Percentiles rank a stretch among this genome's conserved stretches.
Evolutionary conservation across 2,888 invertebrate genomes (phyloP).

Genomic region (Dioctria linearis): DNA sequence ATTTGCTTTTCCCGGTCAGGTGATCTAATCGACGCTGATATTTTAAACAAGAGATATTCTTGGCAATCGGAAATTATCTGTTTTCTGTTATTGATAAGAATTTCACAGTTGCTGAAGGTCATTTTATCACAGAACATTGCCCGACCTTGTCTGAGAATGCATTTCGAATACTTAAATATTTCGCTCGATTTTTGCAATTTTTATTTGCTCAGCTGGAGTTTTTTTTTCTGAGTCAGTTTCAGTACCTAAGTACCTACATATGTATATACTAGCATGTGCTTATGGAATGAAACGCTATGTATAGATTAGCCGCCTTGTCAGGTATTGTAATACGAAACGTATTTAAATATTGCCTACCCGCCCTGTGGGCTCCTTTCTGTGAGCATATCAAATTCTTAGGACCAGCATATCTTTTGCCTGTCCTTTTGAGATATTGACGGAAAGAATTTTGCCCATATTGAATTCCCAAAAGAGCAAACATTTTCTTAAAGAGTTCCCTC

Average conservation of each 20-base stretch:
- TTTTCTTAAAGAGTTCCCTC: neutral
- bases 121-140: conserved; percentile 10
- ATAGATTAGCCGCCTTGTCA: conserved; percentile 29
- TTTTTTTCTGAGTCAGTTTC: neutral
- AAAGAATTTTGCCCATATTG: conserved; percentile 29
- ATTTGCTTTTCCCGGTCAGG: conserved; percentile 38
- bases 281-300: neutral
- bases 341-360: neutral
- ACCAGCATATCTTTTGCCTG: conserved; percentile 23
- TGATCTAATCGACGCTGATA: conserved; percentile 40
- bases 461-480: conserved; percentile 38
- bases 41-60: conserved; percentile 46
- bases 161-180: neutral
- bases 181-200: neutral
- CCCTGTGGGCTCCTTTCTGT: conserved; percentile 1
- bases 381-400: conserved; percentile 30
- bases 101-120: conserved; percentile 37
- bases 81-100: conserved; percentile 40
- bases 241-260: too few relatives aligned
- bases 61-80: conserved; percentile 42
- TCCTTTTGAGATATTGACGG: conserved; percentile 13
- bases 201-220: conserved; percentile 20
- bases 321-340: conserved; percentile 21
- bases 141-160: conserved; percentile 38
- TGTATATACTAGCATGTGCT: neutral